Base-by-base conservation (phyloP, 2,888 invertebrate species). In the Junonia oenone region DNA sequence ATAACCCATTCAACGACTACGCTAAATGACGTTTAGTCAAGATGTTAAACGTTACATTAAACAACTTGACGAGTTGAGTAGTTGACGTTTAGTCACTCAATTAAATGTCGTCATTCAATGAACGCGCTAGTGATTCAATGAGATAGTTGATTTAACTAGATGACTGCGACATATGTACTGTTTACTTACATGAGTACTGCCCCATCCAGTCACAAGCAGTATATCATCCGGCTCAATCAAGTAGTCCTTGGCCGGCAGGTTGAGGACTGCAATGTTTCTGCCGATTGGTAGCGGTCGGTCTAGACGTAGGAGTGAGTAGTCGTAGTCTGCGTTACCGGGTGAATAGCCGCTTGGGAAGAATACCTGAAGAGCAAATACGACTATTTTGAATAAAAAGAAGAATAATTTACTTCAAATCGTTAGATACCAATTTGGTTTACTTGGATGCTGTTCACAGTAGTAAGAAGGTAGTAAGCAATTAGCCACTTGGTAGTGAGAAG, bases 251-350 rank as follows among this genome's bases (percentile, higher is more conserved):
- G 86, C 79, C 0, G 89, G 89, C 0, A 90, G 69, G 61, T 89
- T 88, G 1, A 90, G 70, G 0, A 90, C 90, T 0, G 89, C 89
- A 0, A 90, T 90, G 61, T 87, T 90, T 0, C 81, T 63, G 0
- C 90, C 88, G 0, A 90, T 84, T 0, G 89, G 89, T 81, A 90
- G 76, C 0, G 90, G 90, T 0, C 90, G 65, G 61, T 89, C 89
- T 8, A 90, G 65, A 0, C 90, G 75, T 0, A 85, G 62, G 1
- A 90, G 48, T 0, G 78, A 78, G 59, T 75, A 89, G 62, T 90
- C 89, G 49, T 53, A 89, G 58, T 90, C 90, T 0, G 89, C 86
- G 14, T 70, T 80, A 0, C 88, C 89, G 0, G 89, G 81, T 0
- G 69, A 58, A 56, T 85, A 90, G 0, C 74, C 63, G 0, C 56